Percentiles rank a stretch among this genome's conserved stretches.
phyloP scores from a whole-genome alignment of 2,113 vertebrate species.

The Micromys minutus region DNA sequence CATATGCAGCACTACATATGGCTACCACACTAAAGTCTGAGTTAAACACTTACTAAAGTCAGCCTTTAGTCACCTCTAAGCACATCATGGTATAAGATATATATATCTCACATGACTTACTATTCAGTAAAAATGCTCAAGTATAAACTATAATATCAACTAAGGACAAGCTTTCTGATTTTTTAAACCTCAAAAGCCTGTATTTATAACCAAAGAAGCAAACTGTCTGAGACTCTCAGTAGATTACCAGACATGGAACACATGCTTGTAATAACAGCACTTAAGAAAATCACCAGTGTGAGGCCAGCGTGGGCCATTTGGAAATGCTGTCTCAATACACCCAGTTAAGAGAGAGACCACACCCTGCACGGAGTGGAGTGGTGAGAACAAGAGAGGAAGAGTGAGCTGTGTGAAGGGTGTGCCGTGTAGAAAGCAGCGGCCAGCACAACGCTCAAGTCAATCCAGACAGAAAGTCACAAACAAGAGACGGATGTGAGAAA shows the following conservation, averaged over 20 bases:
- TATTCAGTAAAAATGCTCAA: constrained; percentile 22
- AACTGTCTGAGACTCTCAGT: constrained; percentile 33
- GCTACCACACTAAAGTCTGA: neutral
- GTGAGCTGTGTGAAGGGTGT: neutral
- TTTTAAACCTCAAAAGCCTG: neutral
- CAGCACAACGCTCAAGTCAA: neutral
- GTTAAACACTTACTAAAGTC: constrained; percentile 48
- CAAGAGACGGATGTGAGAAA: constrained; percentile 68
- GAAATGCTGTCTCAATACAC: neutral
- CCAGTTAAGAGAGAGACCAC: neutral
- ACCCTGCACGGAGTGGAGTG: neutral
- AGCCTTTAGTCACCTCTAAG: neutral
- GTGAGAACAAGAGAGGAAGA: neutral
- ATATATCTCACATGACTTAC: neutral
- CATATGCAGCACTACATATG: neutral
- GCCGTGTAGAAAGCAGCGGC: neutral
- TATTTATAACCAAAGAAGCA: neutral
- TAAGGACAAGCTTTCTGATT: neutral
- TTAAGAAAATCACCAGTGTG: neutral
- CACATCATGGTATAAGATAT: neutral
- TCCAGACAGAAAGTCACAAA: constrained; percentile 63
- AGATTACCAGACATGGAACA: neutral
- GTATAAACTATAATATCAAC: neutral
- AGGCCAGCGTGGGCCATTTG: neutral
- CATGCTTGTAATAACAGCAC: neutral